Base-by-base conservation (phyloP, 2,888 invertebrate species). In the Amaurobius ferox region DNA sequence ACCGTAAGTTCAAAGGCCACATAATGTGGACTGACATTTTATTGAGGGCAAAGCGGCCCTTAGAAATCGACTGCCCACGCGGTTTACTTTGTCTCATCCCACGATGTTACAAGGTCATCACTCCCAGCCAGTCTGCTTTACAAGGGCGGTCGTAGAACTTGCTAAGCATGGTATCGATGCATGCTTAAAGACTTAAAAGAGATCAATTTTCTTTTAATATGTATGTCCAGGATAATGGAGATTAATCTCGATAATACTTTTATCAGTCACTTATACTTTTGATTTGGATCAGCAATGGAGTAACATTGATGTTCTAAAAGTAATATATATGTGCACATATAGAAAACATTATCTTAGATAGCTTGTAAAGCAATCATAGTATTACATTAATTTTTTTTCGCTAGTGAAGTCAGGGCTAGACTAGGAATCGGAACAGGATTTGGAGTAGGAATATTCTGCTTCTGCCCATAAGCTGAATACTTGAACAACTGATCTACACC, bases 131-230 rank as follows among this genome's bases (percentile, higher is more conserved):
- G 72, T 72, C 79, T 79, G 44, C 79, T 72, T 79, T 79, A 48
- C 80, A 80, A 80, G 80, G 80, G 80, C 80, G 80, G 80, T 80
- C 80, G 66, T 40, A 61, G 72, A 80, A 73, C 80, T 73, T 35
- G 28, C 23, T 7, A 16, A 29, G 55, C 23, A 55, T 23, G 23
- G 5, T 55, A 55, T 23, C 19, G 16, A 23, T 55, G 55, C 55
- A 55, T 55, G 55, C 55, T 55, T 23, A 55, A 55, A 23, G 55
- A 55, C 23, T 55, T 55, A 55, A 23, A 23, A 16, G 23, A 23
- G 55, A 55, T 23, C 55, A 55, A 23, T 55, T 55, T 16, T 44
- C 23, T 55, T 55, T n/a, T 16, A 55, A 55, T 55, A 55, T n/a
- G 23, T 55, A 16, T 3, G 7, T 55, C 11, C 55, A 55, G 16